Base-by-base conservation (phyloP, 2,888 invertebrate genomes). In the Mayetiola destructor region DNA sequence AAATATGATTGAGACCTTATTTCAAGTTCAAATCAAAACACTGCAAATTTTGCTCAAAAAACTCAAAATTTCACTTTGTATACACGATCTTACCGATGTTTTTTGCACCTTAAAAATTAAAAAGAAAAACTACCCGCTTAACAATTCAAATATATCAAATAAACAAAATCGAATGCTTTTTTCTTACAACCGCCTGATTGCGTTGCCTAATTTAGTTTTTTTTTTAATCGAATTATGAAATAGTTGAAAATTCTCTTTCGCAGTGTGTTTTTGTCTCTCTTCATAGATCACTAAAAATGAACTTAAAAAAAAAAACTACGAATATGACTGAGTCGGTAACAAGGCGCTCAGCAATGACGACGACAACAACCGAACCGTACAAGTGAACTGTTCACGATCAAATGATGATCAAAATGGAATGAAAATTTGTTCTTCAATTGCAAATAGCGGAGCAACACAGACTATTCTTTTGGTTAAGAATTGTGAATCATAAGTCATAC, bases 391-490 rank as follows among this genome's bases (percentile, higher is more conserved):
- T 48, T 48, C 27, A 27, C 48, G 48, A 48, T 48, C 48, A 48
- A 48, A 48, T 48, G 48, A 48, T 48, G n/a, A n/a, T n/a, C n/a
- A n/a, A n/a, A n/a, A n/a, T n/a, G n/a, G n/a, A n/a, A n/a, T n/a
- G n/a, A n/a, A n/a, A n/a, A n/a, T n/a, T n/a, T n/a, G n/a, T n/a
- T 48, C 27, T 48, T 48, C n/a, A 27, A 48, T 48, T 27, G 48
- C 42, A 27, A n/a, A n/a, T n/a, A n/a, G n/a, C 36, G 5, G 48
- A 48, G n/a, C 27, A 48, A 8, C 48, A 27, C 27, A 48, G 48
- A 48, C n/a, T 48, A 48, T 48, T 48, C 48, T 48, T 48, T 48
- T 16, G 27, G 48, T 27, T 27, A 27, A 48, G 48, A 48, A 48
- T 27, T n/a, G n/a, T n/a, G n/a, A n/a, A n/a, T n/a, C n/a, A n/a